Evolutionary conservation across 2,113 vertebrate species (phyloP), one percentile per base, ranked within the genome.

Genomic region (Ophthalmolycus amberensis): DNA sequence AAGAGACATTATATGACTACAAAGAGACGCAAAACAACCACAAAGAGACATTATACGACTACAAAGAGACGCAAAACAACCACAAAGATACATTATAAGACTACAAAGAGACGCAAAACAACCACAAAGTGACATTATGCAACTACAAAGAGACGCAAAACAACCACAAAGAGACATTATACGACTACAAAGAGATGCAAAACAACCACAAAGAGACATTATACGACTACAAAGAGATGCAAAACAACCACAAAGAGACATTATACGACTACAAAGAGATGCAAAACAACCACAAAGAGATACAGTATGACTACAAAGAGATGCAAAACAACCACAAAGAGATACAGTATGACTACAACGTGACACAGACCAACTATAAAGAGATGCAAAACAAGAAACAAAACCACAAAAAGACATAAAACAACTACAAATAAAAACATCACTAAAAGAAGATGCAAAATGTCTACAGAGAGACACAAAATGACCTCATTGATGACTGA

Each of bases 71-170:
- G n/a, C n/a, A n/a, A n/a, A n/a, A n/a, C n/a, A n/a, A n/a, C n/a
- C n/a, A n/a, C n/a, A n/a, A n/a, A n/a, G n/a, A n/a, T n/a, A n/a
- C n/a, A n/a, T n/a, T n/a, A n/a, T n/a, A n/a, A n/a, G n/a, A n/a
- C n/a, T n/a, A n/a, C n/a, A n/a, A n/a, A n/a, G n/a, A n/a, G n/a
- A n/a, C n/a, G n/a, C n/a, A n/a, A n/a, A n/a, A n/a, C n/a, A n/a
- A n/a, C n/a, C n/a, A n/a, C n/a, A n/a, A n/a, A n/a, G n/a, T 37
- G 1, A 38, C 3, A 22, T 3, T 15, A 1, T 44, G 4, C 1
- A 12, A 44, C 14, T 44, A 38, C 5, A 38, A 38, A 38, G 38
- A 38, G 38, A 38, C 5, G 20, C 18, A 14, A 11, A n/a, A 69
- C 18, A 18, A 60, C 54, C 7, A 16, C 22, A 25, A 14, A 25